Conservation (phyloP, 2,797 vertebrate genomes). For the Centropyge bicolor region DNA sequence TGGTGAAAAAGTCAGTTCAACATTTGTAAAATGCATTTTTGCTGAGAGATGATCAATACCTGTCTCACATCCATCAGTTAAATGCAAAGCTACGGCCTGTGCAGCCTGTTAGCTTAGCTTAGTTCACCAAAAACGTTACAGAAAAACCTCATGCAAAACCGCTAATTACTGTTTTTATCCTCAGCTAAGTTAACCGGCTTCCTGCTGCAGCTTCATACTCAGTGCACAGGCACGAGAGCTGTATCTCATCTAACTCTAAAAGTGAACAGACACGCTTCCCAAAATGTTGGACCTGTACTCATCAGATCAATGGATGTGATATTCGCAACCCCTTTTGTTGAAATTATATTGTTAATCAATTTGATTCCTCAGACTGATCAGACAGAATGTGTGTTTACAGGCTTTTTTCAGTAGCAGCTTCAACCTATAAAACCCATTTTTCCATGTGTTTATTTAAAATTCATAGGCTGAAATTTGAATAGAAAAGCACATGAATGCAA, state of each 20-base stretch:
- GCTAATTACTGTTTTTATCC: neutral
- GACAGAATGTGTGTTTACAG: neutral
- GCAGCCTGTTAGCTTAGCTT: neutral
- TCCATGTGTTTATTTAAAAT: slow-evolving; percentile 6
- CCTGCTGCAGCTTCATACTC: neutral
- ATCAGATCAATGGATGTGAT: neutral
- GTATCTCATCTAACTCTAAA: neutral
- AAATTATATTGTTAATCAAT: neutral
- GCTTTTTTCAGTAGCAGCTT: neutral
- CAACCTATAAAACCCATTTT: neutral
- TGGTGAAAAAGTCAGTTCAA: neutral
- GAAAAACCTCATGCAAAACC: neutral
- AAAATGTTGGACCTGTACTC: neutral
- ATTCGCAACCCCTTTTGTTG: neutral
- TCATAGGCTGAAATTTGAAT: slow-evolving; percentile 3
- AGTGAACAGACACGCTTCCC: neutral
- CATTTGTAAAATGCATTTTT: neutral
- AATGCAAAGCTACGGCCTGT: neutral
- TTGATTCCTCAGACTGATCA: neutral
- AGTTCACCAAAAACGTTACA: neutral
- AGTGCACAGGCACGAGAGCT: neutral
- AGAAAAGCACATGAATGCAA: slow-evolving; percentile 12
- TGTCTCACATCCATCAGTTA: neutral
- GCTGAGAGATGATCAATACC: neutral
- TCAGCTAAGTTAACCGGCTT: neutral